Evolutionary conservation across 2,888 invertebrate species (phyloP).

Genomic region (Epiblema foenella): DNA sequence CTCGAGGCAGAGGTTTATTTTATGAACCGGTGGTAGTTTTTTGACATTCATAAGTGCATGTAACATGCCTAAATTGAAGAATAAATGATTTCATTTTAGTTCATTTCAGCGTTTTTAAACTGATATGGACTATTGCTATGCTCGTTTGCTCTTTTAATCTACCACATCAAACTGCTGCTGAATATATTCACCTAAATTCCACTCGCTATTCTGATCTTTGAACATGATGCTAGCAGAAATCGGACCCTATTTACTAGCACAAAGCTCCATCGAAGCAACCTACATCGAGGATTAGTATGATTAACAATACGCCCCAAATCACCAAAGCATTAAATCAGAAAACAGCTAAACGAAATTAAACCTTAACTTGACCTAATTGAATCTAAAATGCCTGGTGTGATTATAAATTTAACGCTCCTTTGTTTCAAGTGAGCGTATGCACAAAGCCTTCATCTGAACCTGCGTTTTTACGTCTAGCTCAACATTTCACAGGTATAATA

Average conservation of each 20-base stretch:
- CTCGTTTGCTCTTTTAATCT: too few species aligned
- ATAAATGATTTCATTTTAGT: too few species aligned
- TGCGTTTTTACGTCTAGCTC: constrained; percentile 24
- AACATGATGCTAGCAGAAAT: constrained; percentile 6
- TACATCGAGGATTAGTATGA: constrained; percentile 33
- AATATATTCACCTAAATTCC: not conserved
- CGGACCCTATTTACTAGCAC: constrained; percentile 16
- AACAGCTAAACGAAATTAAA: not conserved
- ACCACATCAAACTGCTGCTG: not conserved
- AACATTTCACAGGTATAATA: constrained; percentile 33
- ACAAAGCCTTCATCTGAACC: constrained; percentile 20
- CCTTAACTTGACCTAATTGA: not conserved
- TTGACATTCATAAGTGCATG: too few species aligned
- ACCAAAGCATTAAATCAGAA: not conserved
- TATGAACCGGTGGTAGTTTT: too few species aligned
- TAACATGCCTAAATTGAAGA: too few species aligned
- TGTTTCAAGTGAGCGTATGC: constrained; percentile 6
- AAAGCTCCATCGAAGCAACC: constrained; percentile 31
- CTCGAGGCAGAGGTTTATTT: too few species aligned
- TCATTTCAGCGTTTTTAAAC: too few species aligned
- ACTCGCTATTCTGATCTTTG: not conserved
- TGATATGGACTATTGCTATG: too few species aligned
- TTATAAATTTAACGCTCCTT: not conserved
- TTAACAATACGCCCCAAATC: constrained; percentile 12
- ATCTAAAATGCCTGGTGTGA: not conserved